Conservation (phyloP, 2,113 vertebrate genomes). For the Amazona guildingii region DNA sequence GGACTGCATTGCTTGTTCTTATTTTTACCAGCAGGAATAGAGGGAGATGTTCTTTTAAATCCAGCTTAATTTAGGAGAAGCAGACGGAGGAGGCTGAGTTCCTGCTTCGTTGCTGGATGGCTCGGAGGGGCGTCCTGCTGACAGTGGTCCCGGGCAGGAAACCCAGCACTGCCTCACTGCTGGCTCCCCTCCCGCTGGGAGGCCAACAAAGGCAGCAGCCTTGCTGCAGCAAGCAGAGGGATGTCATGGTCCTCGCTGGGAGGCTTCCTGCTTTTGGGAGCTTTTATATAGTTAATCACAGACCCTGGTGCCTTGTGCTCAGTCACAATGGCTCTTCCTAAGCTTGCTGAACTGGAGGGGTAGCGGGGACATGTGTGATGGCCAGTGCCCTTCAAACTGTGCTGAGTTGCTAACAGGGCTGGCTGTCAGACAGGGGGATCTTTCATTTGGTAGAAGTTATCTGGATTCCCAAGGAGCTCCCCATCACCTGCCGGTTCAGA, state of each 20-base stretch:
- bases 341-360: not conserved
- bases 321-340: not conserved
- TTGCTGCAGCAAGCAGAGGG: rapidly evolving
- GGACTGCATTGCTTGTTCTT: not conserved
- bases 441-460: not conserved
- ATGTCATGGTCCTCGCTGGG: rapidly evolving
- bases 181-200: rapidly evolving
- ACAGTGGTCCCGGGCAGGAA: not conserved
- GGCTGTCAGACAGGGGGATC: not conserved
- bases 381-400: not conserved
- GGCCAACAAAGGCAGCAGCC: not conserved
- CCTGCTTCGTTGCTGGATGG: not conserved
- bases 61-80: not conserved
- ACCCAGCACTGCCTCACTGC: not conserved
- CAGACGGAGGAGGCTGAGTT: not conserved
- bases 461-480: not conserved
- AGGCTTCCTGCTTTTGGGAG: not conserved
- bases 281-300: not conserved
- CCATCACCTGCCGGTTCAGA: not conserved
- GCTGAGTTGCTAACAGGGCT: not conserved
- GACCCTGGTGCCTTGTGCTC: not conserved
- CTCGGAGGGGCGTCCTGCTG: not conserved
- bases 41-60: not conserved
- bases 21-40: not conserved
- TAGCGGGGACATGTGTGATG: not conserved